A percentile compares a stretch with the other conserved stretches of the same genome.
phyloP scores from a whole-genome alignment of 2,113 vertebrate genomes.

The Arizona elegans region DNA sequence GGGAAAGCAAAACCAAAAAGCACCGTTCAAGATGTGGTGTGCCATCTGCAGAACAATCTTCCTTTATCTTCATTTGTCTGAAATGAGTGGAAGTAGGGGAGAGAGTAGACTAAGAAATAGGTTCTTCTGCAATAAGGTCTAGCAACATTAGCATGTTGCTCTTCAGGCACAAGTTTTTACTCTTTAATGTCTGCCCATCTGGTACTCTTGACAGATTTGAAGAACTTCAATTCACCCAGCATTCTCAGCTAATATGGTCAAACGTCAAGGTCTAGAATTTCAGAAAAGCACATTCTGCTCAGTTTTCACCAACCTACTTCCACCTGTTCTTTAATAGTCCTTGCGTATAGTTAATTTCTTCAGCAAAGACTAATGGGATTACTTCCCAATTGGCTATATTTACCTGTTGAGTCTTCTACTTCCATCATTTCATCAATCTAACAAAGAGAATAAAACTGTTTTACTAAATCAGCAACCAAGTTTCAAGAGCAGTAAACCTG shows the following conservation, averaged over 20 bases:
- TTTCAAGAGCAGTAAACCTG: neutral
- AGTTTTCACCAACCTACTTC: neutral
- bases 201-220: neutral
- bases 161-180: too few species aligned
- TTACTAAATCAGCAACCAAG: neutral
- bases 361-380: neutral
- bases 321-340: neutral
- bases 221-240: neutral
- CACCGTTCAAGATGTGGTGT: neutral
- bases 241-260: neutral
- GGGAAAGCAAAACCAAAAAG: neutral
- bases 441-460: neutral
- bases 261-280: neutral
- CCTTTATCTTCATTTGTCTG: neutral
- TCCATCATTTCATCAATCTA: too few species aligned
- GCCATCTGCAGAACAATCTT: neutral
- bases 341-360: too few species aligned
- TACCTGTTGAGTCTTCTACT: neutral
- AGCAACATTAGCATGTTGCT: neutral
- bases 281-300: neutral
- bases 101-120: neutral
- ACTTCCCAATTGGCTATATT: neutral
- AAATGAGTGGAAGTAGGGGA: neutral
- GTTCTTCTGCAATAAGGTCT: neutral
- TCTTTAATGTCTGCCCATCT: neutral